These are phyloP conservation scores for Ctenomys sociabilis DNA, from an alignment of 2,113 vertebrate species.

Conservation along the genomic window DNA sequence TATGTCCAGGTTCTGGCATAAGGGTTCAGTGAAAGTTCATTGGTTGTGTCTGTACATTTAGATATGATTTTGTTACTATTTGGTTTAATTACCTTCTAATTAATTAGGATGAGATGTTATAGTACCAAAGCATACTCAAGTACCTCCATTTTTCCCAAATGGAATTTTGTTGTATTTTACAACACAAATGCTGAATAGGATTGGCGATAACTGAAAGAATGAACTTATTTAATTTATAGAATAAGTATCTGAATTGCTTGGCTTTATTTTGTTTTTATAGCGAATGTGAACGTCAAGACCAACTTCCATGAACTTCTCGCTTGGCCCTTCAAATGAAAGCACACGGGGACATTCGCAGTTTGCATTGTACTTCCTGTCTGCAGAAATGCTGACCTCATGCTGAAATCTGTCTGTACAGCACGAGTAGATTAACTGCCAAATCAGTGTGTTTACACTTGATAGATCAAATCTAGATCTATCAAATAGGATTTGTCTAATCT, in stretches of 20 bases:
- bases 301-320: slow-evolving; percentile 45
- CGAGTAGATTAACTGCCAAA: background rate
- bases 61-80: background rate
- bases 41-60: background rate
- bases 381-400: slow-evolving; percentile 65
- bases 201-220: slow-evolving; percentile 7
- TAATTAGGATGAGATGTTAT: background rate
- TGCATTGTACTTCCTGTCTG: slow-evolving; percentile 64
- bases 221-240: background rate
- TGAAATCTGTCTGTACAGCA: slow-evolving; percentile 47
- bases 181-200: background rate
- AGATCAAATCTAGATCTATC: background rate
- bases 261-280: background rate
- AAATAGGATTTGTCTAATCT: background rate
- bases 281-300: slow-evolving; percentile 21
- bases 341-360: slow-evolving; percentile 30
- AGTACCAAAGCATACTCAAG: background rate
- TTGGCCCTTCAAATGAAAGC: slow-evolving; percentile 43
- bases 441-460: slow-evolving; percentile 53
- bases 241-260: slow-evolving; percentile 1
- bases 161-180: slow-evolving; percentile 8
- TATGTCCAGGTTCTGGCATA: background rate
- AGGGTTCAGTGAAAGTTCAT: background rate
- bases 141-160: background rate
- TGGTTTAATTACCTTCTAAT: background rate